Evolutionary conservation across 2,888 invertebrate species (phyloP).

Genomic region (Athetis lepigone): DNA sequence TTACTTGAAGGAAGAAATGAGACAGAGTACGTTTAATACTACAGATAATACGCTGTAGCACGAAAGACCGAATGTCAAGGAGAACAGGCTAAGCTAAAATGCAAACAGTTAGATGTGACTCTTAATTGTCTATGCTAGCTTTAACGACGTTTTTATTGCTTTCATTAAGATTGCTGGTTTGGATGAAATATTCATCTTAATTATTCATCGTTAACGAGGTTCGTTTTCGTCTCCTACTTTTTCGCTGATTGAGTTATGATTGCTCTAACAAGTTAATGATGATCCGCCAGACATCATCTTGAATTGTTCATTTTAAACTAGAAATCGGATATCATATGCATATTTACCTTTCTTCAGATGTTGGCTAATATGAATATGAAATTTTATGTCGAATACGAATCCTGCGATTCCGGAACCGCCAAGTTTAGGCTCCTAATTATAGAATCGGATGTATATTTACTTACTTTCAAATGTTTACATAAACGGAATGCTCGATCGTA

Average conservation of each 20-base stretch:
- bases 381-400: too few species aligned
- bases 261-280: slow-evolving; percentile 25
- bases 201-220: slow-evolving; percentile 44
- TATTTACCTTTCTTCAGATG: too few species aligned
- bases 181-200: slow-evolving; percentile 35
- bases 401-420: too few species aligned
- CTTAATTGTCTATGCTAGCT: slow-evolving; percentile 31
- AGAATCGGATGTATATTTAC: too few species aligned
- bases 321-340: too few species aligned
- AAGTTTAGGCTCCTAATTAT: too few species aligned
- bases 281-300: slow-evolving; percentile 9
- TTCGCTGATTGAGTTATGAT: slow-evolving; percentile 22
- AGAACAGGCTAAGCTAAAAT: slow-evolving; percentile 53
- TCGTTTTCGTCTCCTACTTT: slow-evolving; percentile 1
- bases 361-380: too few species aligned
- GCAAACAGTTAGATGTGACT: slow-evolving; percentile 38
- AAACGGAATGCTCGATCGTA: too few species aligned
- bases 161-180: slow-evolving; percentile 30
- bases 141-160: slow-evolving; percentile 49
- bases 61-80: slow-evolving; percentile 62
- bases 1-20: slow-evolving; percentile 4
- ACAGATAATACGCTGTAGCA: slow-evolving; percentile 36
- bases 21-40: slow-evolving; percentile 33
- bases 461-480: too few species aligned
- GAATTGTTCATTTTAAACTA: too few species aligned